Conservation (phyloP, 2,797 vertebrate genomes). For the Trachurus trachurus region DNA sequence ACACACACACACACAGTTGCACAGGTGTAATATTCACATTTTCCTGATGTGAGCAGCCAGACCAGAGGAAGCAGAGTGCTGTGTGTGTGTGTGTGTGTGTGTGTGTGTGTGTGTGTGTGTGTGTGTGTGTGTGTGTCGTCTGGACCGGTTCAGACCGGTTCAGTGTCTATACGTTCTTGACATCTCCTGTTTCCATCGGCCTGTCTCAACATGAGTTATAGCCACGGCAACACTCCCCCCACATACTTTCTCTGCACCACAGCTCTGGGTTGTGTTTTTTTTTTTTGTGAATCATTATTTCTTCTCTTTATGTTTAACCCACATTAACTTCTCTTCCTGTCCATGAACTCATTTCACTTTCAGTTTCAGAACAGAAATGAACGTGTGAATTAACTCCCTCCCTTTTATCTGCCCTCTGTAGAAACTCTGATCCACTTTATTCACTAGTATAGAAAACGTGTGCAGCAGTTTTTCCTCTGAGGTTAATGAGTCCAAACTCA, state of each 20-base stretch:
- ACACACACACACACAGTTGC: slow-evolving; percentile 7
- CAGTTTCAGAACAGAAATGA: too few species aligned
- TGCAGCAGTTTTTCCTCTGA: too few species aligned
- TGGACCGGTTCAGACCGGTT: slow-evolving; percentile 20
- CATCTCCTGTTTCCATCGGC: slow-evolving; percentile 53
- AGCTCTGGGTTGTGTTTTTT: background rate
- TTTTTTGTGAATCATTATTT: background rate
- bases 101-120: too few species aligned
- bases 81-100: too few species aligned
- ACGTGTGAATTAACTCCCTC: too few species aligned
- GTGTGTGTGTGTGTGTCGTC: too few species aligned
- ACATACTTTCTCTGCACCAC: slow-evolving; percentile 40
- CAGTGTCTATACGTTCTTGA: slow-evolving; percentile 11
- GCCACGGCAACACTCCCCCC: slow-evolving; percentile 8
- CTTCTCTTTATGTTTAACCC: background rate
- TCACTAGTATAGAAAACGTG: too few species aligned
- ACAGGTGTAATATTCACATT: background rate
- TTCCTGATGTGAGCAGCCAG: too few species aligned
- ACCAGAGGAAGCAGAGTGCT: too few species aligned
- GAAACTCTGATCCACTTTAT: too few species aligned
- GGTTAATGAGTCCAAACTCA: too few species aligned
- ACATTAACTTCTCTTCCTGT: background rate
- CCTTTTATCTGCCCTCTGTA: too few species aligned
- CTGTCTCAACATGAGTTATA: slow-evolving; percentile 65
- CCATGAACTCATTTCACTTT: background rate